phyloP scores from a whole-genome alignment of 2,888 invertebrate genomes.

The Caenorhabditis macrosperma region DNA sequence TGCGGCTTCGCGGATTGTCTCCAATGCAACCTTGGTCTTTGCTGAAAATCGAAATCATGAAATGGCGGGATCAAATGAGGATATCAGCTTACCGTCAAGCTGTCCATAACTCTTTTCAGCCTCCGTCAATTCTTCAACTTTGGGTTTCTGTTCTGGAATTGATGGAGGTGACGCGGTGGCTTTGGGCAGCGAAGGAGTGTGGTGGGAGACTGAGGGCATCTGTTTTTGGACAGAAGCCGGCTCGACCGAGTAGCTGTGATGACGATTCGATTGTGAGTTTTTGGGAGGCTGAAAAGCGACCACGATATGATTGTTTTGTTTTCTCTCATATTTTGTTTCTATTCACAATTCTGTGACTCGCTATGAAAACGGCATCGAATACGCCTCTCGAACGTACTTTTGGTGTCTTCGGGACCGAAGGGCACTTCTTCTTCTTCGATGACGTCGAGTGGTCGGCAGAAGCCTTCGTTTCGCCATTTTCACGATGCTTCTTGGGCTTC shows the following conservation, averaged over 20 bases:
- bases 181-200: slow-evolving; percentile 20
- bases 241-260: not conserved
- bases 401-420: not conserved
- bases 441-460: slow-evolving; percentile 1
- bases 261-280: not conserved
- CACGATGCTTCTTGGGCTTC: slow-evolving; percentile 51
- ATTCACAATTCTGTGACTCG: too few species aligned
- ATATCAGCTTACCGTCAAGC: not conserved
- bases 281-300: slow-evolving; percentile 3
- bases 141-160: slow-evolving; percentile 3
- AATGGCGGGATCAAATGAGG: not conserved
- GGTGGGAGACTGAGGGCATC: not conserved
- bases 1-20: slow-evolving; percentile 8
- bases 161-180: slow-evolving; percentile 27
- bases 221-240: not conserved
- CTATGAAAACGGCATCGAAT: too few species aligned
- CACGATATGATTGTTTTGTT: not conserved
- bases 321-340: too few species aligned
- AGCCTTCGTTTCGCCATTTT: slow-evolving; percentile 1
- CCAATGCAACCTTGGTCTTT: slow-evolving; percentile 6
- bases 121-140: not conserved
- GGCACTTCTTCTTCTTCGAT: slow-evolving; percentile 39
- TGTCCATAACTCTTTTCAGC: not conserved
- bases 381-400: too few species aligned
- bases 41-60: slow-evolving; percentile 5